Evolutionary conservation across 2,888 invertebrate species (phyloP).

Genomic region (Nasonia oneida): DNA sequence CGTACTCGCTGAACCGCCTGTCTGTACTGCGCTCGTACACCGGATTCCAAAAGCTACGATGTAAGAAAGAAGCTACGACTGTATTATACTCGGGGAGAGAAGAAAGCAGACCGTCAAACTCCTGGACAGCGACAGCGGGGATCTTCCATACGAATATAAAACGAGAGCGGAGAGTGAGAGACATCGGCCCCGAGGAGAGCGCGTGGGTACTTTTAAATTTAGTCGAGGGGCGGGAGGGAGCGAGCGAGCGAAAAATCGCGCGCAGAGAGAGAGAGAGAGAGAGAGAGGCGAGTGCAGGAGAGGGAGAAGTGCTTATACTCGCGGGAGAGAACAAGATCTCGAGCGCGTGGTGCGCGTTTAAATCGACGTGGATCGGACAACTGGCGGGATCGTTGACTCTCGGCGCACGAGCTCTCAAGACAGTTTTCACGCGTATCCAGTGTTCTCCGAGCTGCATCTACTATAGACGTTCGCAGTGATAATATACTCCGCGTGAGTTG

Average conservation of each 20-base stretch:
- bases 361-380: neutral
- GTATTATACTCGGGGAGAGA: no score
- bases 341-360: neutral
- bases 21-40: no score
- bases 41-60: no score
- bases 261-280: neutral
- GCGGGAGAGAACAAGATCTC: neutral
- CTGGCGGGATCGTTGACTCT: slow-evolving; percentile 23
- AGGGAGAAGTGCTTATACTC: neutral
- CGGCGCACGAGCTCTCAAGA: no score
- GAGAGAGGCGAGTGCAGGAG: neutral
- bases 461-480: neutral
- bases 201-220: slow-evolving; percentile 58
- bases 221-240: slow-evolving; percentile 27
- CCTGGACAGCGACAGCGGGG: slow-evolving; percentile 16
- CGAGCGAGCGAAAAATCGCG: neutral
- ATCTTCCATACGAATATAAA: slow-evolving; percentile 25
- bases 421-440: neutral
- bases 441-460: neutral
- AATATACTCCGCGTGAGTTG: neutral
- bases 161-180: neutral
- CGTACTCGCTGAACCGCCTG: no score
- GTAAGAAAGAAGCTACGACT: no score
- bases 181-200: neutral
- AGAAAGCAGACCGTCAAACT: neutral